Conservation (phyloP, 2,113 vertebrate species). For the Trachemys scripta region DNA sequence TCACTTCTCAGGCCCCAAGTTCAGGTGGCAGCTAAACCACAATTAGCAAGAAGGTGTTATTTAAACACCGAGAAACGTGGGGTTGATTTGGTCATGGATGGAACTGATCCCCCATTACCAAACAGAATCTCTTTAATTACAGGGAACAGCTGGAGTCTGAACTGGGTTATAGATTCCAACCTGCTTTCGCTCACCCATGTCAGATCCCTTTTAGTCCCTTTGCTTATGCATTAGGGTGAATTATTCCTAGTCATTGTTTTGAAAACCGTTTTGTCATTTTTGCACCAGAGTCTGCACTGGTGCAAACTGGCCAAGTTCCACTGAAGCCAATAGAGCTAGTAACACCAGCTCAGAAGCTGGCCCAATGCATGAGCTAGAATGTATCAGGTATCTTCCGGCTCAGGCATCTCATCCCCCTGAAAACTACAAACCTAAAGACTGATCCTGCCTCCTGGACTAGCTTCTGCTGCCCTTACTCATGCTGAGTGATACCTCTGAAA, state of each 20-base stretch:
- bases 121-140: neutral
- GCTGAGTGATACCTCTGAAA: too few species aligned
- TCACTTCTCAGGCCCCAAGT: rapidly evolving
- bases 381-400: neutral
- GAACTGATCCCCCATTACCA: neutral
- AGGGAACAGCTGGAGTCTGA: neutral
- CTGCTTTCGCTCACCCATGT: neutral
- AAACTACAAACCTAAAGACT: neutral
- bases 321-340: neutral
- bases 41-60: neutral
- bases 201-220: neutral
- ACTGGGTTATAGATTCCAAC: neutral
- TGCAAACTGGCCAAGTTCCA: neutral
- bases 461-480: neutral
- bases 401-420: too few species aligned
- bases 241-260: neutral
- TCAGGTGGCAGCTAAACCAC: neutral
- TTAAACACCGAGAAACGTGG: rapidly evolving
- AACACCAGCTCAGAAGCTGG: neutral
- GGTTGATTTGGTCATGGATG: rapidly evolving
- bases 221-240: neutral
- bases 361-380: neutral
- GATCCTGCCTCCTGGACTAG: neutral
- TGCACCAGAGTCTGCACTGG: neutral
- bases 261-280: neutral